A percentile compares a stretch with the other conserved stretches of the same genome.
phyloP scores from a whole-genome alignment of 2,113 vertebrate genomes.

The Athene noctua region DNA sequence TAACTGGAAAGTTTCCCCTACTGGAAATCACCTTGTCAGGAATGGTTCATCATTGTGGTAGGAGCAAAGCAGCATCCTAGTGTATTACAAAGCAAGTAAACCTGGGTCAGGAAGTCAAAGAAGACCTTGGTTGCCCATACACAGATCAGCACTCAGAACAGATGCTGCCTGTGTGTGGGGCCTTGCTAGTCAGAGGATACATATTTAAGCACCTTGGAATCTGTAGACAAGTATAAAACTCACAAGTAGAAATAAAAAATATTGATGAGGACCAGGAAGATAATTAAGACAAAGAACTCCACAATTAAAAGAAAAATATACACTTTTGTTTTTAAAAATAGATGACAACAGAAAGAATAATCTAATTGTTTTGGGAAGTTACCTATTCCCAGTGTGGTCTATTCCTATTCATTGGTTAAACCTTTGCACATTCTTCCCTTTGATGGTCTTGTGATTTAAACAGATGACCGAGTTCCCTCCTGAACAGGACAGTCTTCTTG shows the following conservation, averaged over 20 bases:
- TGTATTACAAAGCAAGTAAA: neutral
- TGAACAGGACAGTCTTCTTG: neutral
- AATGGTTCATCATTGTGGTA: neutral
- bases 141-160: neutral
- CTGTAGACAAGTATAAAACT: neutral
- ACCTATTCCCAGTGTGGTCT: neutral
- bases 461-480: neutral
- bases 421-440: neutral
- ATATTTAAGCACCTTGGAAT: neutral
- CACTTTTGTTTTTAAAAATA: neutral
- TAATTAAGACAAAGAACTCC: neutral
- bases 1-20: neutral
- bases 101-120: neutral
- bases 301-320: neutral
- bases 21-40: neutral
- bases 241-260: neutral
- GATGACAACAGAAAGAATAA: neutral
- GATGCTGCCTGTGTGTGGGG: neutral
- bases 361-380: neutral
- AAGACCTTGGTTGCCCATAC: neutral
- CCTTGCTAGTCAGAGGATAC: neutral
- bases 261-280: neutral
- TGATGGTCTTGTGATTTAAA: neutral
- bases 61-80: neutral
- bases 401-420: neutral